These are phyloP conservation scores for Bothrops jararaca DNA, from an alignment of 2,113 vertebrate species.

Conservation along the genomic window DNA sequence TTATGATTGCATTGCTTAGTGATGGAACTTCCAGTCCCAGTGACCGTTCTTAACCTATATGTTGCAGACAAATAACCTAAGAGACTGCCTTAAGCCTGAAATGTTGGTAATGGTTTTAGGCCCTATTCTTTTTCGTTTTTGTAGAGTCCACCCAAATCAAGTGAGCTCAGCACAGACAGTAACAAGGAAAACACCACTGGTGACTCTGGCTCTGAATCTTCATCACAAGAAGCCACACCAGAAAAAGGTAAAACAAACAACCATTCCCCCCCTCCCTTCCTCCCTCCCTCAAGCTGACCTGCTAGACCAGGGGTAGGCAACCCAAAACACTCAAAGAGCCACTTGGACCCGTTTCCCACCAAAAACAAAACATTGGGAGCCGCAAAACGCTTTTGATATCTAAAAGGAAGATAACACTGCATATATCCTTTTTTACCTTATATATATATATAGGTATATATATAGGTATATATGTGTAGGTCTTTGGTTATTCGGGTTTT, in stretches of 20 bases:
- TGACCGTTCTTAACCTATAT: neutral
- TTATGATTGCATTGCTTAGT: neutral
- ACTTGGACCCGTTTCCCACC: too few species aligned
- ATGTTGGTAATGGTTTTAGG: neutral
- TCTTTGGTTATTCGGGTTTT: too few species aligned
- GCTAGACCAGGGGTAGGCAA: too few species aligned
- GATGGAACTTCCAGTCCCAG: neutral
- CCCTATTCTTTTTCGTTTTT: neutral
- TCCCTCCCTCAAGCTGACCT: neutral
- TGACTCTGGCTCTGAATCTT: constrained; percentile 80
- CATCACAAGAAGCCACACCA: constrained; percentile 86
- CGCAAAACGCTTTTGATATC: too few species aligned
- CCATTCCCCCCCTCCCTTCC: too few species aligned
- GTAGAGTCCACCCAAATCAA: constrained; percentile 89
- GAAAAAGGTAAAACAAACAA: constrained; percentile 81
- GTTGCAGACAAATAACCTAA: neutral
- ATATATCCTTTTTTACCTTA: too few species aligned
- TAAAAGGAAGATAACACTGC: too few species aligned
- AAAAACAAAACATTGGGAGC: too few species aligned
- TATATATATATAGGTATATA: too few species aligned
- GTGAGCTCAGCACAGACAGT: constrained; percentile 77
- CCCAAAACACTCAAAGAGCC: too few species aligned
- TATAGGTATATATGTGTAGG: too few species aligned
- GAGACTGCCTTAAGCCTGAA: too few species aligned
- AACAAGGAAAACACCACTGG: constrained; percentile 76